These are phyloP conservation scores for Psylliodes chrysocephalus DNA, from an alignment of 2,888 invertebrate species.

Conservation along the genomic window DNA sequence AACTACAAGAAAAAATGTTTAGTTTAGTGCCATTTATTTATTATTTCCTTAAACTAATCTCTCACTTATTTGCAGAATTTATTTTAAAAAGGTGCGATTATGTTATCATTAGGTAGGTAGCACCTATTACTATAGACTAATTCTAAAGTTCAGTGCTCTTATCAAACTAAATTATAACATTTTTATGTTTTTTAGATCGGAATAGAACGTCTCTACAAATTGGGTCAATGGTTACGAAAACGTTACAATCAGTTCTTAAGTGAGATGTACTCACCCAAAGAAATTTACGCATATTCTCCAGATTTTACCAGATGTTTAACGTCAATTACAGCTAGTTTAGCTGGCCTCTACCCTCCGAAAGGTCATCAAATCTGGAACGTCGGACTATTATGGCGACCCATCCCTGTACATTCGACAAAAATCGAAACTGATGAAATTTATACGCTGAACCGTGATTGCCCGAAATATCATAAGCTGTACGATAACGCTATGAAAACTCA, in stretches of 20 bases:
- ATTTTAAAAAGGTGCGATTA: too few relatives aligned
- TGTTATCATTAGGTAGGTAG: too few relatives aligned
- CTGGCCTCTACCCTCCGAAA: constrained; percentile 70
- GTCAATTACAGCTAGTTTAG: constrained; percentile 84
- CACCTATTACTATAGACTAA: too few relatives aligned
- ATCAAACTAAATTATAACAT: too few relatives aligned
- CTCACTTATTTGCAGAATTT: too few relatives aligned
- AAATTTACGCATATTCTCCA: constrained; percentile 75
- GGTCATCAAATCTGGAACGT: constrained; percentile 56
- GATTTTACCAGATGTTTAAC: constrained; percentile 89
- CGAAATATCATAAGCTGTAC: constrained; percentile 72
- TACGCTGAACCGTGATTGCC: constrained; percentile 65
- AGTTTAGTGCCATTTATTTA: too few relatives aligned
- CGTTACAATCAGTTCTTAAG: constrained; percentile 74
- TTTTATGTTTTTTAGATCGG: constrained; percentile 32
- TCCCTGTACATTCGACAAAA: constrained; percentile 73
- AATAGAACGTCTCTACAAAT: constrained; percentile 30
- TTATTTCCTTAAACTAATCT: too few relatives aligned
- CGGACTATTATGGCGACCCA: constrained; percentile 72
- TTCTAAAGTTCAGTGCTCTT: too few relatives aligned
- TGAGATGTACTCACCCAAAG: constrained; percentile 65
- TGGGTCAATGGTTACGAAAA: constrained; percentile 60
- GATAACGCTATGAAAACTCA: constrained; percentile 62
- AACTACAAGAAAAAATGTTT: too few relatives aligned
- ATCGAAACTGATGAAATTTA: constrained; percentile 24